These are phyloP conservation scores for Nyctereutes procyonoides DNA, from an alignment of 2,113 vertebrate genomes.

Conservation along the genomic window DNA sequence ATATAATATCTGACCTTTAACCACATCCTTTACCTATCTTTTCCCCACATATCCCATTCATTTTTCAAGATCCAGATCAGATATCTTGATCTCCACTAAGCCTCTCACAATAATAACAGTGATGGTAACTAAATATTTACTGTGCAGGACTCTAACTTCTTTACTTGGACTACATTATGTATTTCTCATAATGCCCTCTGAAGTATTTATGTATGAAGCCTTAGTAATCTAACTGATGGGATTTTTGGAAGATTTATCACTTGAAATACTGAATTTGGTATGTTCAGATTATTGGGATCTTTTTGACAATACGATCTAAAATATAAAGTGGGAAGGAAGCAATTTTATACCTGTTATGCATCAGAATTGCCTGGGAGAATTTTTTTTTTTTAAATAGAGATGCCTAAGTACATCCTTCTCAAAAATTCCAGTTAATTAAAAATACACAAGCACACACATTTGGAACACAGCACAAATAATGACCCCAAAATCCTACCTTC, in stretches of 20 bases:
- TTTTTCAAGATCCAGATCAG: not conserved
- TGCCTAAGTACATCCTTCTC: not conserved
- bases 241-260: not conserved
- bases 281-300: not conserved
- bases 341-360: not conserved
- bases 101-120: not conserved
- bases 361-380: not conserved
- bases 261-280: slow-evolving; percentile 4
- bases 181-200: not conserved
- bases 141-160: not conserved
- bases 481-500: not conserved
- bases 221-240: not conserved
- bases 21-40: not conserved
- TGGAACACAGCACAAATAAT: not conserved
- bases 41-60: not conserved
- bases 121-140: not conserved
- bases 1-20: not conserved
- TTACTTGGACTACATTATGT: not conserved
- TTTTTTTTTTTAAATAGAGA: not conserved
- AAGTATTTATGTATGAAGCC: not conserved
- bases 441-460: not conserved
- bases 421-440: not conserved
- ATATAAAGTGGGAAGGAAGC: not conserved
- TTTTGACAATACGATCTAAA: not conserved
- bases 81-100: not conserved